These are phyloP conservation scores for Sipha flava DNA, from an alignment of 1,140 invertebrate genomes.

Conservation along the genomic window DNA sequence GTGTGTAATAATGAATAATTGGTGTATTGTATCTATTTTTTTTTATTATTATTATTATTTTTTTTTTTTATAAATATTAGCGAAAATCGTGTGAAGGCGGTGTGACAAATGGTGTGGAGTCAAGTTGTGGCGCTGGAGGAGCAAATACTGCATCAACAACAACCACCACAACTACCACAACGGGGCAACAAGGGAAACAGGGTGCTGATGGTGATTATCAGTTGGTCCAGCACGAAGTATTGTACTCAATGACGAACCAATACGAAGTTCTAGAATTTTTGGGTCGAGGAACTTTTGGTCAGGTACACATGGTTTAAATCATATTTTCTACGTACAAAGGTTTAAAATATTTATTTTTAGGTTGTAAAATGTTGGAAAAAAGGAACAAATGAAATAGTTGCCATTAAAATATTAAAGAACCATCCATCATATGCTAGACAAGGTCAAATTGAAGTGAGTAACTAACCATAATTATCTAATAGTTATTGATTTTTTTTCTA, in stretches of 20 bases:
- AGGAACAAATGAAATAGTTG: constrained; percentile 98
- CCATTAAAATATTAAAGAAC: constrained; percentile 99
- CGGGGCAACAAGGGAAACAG: constrained; percentile 36
- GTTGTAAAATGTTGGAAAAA: constrained; percentile 99
- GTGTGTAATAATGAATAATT: no score
- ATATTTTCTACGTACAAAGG: neutral
- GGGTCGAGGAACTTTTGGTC: constrained; percentile 96
- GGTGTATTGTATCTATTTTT: constrained; percentile 13
- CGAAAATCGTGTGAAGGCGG: constrained; percentile 56
- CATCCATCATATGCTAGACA: constrained; percentile 99
- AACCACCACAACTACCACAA: constrained; percentile 69
- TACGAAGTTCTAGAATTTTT: constrained; percentile 98
- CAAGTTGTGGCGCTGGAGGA: constrained; percentile 39
- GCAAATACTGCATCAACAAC: constrained; percentile 45
- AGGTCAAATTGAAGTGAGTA: constrained; percentile 93
- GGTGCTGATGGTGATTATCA: constrained; percentile 90
- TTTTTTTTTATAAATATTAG: constrained; percentile 42
- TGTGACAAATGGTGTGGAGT: constrained; percentile 44
- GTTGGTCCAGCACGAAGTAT: constrained; percentile 91
- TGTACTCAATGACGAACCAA: constrained; percentile 85
- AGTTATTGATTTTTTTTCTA: no score
- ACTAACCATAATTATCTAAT: no score
- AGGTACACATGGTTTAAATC: constrained; percentile 46
- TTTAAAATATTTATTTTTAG: constrained; percentile 43
- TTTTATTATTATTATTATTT: constrained; percentile 31